These are phyloP conservation scores for Mandrillus leucophaeus DNA, from an alignment of 2,113 vertebrate genomes.

Conservation along the genomic window DNA sequence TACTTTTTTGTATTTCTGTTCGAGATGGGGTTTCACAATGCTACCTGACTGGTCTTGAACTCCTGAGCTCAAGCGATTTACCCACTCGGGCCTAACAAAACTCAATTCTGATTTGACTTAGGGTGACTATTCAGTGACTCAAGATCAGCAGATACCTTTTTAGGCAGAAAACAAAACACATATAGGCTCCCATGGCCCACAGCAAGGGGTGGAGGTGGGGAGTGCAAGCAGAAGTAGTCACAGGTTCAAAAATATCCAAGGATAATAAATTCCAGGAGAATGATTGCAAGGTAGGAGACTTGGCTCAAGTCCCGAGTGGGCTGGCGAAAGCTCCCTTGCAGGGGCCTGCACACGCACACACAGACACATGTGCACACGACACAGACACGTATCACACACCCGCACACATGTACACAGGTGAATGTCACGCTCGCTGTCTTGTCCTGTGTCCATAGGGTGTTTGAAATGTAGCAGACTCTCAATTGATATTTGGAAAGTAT, in stretches of 20 bases:
- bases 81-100: not conserved
- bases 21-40: no score
- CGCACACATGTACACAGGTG: accelerated
- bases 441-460: accelerated
- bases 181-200: not conserved
- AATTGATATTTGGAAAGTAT: not conserved
- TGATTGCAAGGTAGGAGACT: not conserved
- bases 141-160: not conserved
- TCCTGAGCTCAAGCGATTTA: no score
- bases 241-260: not conserved
- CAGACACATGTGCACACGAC: accelerated
- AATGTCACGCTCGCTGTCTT: not conserved
- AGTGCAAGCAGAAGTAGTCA: not conserved
- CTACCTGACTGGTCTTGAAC: no score
- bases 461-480: not conserved
- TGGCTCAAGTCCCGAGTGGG: not conserved
- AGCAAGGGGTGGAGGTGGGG: not conserved
- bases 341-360: not conserved
- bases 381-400: accelerated
- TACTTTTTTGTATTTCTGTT: no score
- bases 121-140: not conserved
- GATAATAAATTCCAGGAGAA: not conserved
- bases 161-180: not conserved
- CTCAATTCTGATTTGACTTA: not conserved
- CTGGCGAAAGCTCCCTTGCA: not conserved